Evolutionary conservation across 2,888 invertebrate genomes (phyloP).

Genomic region (Ommatoiulus sabulosus): DNA sequence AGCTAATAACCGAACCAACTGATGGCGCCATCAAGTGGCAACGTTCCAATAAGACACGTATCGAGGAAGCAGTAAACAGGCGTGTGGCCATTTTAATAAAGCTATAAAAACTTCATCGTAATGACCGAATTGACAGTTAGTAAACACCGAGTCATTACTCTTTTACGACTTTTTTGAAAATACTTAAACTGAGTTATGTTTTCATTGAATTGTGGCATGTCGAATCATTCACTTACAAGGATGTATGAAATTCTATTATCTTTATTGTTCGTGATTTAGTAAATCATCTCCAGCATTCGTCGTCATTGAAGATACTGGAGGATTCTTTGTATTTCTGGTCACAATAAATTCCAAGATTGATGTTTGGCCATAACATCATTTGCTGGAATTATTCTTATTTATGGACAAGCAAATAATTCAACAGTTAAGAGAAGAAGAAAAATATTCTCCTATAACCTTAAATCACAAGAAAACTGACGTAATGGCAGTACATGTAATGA

Average conservation of each 20-base stretch:
- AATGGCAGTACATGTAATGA: too few relatives aligned
- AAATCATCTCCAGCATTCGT: not conserved
- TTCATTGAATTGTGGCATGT: not conserved
- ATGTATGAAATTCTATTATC: not conserved
- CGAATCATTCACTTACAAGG: not conserved
- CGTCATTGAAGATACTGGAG: too few relatives aligned
- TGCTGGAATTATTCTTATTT: too few relatives aligned
- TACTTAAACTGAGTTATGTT: not conserved
- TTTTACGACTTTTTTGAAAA: constrained; percentile 17
- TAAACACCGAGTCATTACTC: not conserved
- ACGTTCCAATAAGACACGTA: not conserved
- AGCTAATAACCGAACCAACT: not conserved
- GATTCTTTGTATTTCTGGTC: too few relatives aligned
- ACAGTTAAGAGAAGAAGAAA: too few relatives aligned
- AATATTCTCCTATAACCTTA: too few relatives aligned
- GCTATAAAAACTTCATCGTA: not conserved
- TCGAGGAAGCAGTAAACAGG: not conserved
- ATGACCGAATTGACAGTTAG: constrained; percentile 15
- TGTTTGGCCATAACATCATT: too few relatives aligned
- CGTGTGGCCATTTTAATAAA: constrained; percentile 13
- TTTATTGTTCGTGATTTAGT: not conserved
- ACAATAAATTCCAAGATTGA: too few relatives aligned
- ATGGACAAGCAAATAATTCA: too few relatives aligned
- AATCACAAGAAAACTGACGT: too few relatives aligned
- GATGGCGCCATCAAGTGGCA: not conserved